A percentile compares a stretch with the other conserved stretches of the same genome.
phyloP scores from a whole-genome alignment of 2,113 vertebrate species.

The Phrynosoma blainvillii region DNA sequence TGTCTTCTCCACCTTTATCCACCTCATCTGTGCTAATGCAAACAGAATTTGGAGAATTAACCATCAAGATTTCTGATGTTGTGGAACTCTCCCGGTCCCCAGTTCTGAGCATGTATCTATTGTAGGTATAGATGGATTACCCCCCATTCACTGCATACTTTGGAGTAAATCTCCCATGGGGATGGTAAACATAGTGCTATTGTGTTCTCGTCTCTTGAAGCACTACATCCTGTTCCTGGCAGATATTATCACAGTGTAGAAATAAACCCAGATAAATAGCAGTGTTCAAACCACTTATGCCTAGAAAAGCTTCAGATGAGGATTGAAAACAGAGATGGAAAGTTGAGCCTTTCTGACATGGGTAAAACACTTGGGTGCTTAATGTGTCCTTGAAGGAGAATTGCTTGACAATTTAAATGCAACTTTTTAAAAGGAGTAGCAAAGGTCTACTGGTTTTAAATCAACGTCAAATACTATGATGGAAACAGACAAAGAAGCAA shows the following conservation, averaged over 20 bases:
- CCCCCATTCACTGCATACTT: too few relatives aligned
- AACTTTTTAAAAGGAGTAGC: neutral
- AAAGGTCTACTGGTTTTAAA: conserved; percentile 13
- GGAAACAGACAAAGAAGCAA: conserved; percentile 15
- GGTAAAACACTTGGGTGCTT: neutral
- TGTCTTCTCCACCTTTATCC: too few relatives aligned
- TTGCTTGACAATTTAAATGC: neutral
- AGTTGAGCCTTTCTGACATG: neutral
- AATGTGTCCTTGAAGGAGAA: neutral
- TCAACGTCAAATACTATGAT: conserved; percentile 13
- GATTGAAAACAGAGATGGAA: neutral
- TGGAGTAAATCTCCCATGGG: too few relatives aligned
- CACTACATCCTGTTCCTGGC: neutral
- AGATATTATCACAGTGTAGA: neutral
- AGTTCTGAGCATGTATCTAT: too few relatives aligned
- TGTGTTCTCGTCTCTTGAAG: neutral
- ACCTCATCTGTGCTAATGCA: neutral
- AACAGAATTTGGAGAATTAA: neutral
- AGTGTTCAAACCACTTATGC: too few relatives aligned
- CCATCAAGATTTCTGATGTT: too few relatives aligned
- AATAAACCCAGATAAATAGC: neutral
- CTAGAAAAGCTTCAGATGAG: neutral
- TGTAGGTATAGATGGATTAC: too few relatives aligned
- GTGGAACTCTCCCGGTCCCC: too few relatives aligned
- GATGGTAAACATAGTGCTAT: neutral